Evolutionary conservation across 2,113 vertebrate genomes (phyloP).

Genomic region (Fukomys damarensis): DNA sequence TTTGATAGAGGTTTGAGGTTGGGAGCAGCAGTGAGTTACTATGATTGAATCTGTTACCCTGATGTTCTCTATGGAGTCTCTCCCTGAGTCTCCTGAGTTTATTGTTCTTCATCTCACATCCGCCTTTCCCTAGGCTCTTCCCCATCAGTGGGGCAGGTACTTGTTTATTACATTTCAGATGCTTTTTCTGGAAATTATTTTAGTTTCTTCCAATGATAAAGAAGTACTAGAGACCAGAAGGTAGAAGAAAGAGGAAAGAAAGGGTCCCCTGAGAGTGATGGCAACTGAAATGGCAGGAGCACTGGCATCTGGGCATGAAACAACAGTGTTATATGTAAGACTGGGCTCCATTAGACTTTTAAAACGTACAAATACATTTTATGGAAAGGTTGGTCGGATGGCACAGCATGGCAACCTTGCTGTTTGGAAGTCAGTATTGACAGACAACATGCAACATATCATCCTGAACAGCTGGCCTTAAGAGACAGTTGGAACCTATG

Average conservation of each 20-base stretch:
- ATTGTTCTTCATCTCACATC: neutral
- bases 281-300: neutral
- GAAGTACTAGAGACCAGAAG: neutral
- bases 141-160: neutral
- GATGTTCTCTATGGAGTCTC: neutral
- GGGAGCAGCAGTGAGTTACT: neutral
- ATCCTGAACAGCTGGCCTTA: neutral
- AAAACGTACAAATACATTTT: neutral
- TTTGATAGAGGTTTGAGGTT: neutral
- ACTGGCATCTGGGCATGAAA: neutral
- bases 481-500: neutral
- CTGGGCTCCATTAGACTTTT: neutral
- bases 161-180: neutral
- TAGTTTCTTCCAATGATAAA: neutral
- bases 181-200: neutral
- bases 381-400: neutral
- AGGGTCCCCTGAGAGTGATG: neutral
- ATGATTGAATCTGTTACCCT: neutral
- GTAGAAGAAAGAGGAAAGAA: neutral
- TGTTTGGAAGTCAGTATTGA: neutral
- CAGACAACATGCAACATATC: neutral
- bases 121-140: neutral
- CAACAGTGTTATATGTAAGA: neutral
- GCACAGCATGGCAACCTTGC: fast-evolving
- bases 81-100: neutral